Conservation (phyloP, 1,140 invertebrate genomes). For the Argopecten irradians region DNA sequence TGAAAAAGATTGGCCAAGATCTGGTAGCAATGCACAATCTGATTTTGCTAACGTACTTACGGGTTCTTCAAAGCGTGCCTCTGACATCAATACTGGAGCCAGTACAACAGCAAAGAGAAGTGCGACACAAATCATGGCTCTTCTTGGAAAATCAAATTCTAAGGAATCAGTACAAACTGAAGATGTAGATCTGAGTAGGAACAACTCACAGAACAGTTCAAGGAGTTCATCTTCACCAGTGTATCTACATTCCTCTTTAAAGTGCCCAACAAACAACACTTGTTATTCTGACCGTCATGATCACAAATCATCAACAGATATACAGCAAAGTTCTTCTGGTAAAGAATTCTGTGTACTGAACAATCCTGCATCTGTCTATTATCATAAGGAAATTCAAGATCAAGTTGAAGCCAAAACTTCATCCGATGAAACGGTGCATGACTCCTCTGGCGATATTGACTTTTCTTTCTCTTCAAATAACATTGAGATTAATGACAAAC, state of each 20-base stretch:
- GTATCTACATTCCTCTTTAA: background rate
- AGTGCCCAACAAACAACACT: background rate
- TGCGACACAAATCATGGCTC: conserved; percentile 34
- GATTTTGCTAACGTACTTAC: background rate
- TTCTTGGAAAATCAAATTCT: background rate
- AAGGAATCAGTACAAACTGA: background rate
- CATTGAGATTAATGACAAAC: background rate
- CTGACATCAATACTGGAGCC: background rate
- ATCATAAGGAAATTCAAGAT: background rate
- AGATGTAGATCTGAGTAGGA: background rate
- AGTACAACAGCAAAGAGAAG: background rate
- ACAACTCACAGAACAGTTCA: background rate
- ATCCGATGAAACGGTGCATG: background rate
- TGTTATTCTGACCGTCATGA: background rate
- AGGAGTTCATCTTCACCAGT: background rate
- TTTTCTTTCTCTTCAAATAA: background rate
- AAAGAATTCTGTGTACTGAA: background rate
- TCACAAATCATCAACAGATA: background rate
- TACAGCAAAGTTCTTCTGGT: background rate
- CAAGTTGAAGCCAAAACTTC: background rate
- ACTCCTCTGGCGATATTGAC: background rate
- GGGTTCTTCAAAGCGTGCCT: background rate
- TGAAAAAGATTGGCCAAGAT: background rate
- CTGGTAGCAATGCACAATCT: background rate
- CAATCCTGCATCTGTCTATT: background rate